Evolutionary conservation across 2,113 vertebrate genomes (phyloP), one percentile per base, ranked within the genome.

Genomic region (Archilochus colubris): DNA sequence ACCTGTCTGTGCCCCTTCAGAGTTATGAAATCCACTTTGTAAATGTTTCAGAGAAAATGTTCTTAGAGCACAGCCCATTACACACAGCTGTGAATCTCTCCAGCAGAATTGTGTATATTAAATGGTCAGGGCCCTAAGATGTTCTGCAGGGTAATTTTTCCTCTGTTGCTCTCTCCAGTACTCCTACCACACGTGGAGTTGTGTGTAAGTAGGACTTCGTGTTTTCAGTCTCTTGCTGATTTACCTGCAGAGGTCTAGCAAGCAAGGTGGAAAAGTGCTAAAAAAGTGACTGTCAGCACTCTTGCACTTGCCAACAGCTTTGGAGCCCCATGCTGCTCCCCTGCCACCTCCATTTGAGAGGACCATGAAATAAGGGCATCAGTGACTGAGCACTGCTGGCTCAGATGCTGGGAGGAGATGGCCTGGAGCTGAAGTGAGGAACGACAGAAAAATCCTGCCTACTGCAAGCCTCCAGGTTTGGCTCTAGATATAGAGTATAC

Each of bases 311-410:
- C 38, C 16, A 28, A 10, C 16, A 46, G 63, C 33, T 46, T 53
- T 72, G 53, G 68, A 27, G 64, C 33, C 6, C 33, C 6, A 5
- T 21, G 27, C 55, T 63, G 36, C 70, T 70, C 1, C 0, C 12
- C 43, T 88, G 55, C 43, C 25, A 10, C 24, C 21, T 82, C 17
- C 21, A 9, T 31, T 22, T 12, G 63, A 53, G n/a, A 51, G 24
- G 7, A 10, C 31, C 5, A 2, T 18, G 30, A 2, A 13, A 40
- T 40, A 38, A 21, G 14, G 30, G 5, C 0, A 22, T 1, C 18
- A 9, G 9, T 30, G 50, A 72, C 54, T 28, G 28, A 51, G 27
- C 0, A 3, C 9, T 40, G 14, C 61, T 31, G 68, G 27, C 27
- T 75, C 38, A 36, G 58, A 9, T 24, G 20, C 70, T 46, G 36